A percentile compares a stretch with the other conserved stretches of the same genome.
These are phyloP conservation scores for Tholera decimalis DNA, from an alignment of 2,888 invertebrate species.

Conservation along the genomic window DNA sequence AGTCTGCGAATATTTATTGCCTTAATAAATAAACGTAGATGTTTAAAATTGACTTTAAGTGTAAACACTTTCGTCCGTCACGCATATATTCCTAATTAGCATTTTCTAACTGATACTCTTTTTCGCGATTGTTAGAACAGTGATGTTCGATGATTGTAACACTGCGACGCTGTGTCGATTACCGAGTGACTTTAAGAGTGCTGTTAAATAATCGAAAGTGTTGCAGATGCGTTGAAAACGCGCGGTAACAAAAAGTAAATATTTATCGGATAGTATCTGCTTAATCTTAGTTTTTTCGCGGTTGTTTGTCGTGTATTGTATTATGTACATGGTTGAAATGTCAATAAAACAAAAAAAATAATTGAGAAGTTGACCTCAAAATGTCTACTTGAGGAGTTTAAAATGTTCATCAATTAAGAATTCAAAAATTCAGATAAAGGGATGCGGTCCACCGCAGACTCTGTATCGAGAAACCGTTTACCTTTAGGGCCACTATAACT, in stretches of 20 bases:
- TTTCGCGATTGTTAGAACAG: slow-evolving; percentile 5
- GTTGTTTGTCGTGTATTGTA: slow-evolving; percentile 5
- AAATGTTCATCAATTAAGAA: too few species aligned
- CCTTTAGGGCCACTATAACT: neutral
- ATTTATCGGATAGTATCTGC: slow-evolving; percentile 26
- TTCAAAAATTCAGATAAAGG: slow-evolving; percentile 3
- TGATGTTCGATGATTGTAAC: neutral
- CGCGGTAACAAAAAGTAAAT: slow-evolving; percentile 52
- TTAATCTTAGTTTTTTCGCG: slow-evolving; percentile 18
- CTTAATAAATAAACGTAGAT: slow-evolving; percentile 16
- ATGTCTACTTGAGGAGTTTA: too few species aligned
- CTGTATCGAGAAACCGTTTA: slow-evolving; percentile 34
- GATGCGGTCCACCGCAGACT: slow-evolving; percentile 28
- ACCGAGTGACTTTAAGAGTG: slow-evolving; percentile 1
- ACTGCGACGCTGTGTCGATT: slow-evolving; percentile 34
- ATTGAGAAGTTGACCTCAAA: neutral
- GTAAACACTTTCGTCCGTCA: slow-evolving; percentile 60
- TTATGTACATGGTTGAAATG: neutral
- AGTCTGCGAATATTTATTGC: slow-evolving; percentile 14
- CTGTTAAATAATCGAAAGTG: slow-evolving; percentile 53
- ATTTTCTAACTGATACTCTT: slow-evolving; percentile 34
- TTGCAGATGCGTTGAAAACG: slow-evolving; percentile 42
- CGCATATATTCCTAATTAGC: slow-evolving; percentile 34
- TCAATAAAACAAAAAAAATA: neutral
- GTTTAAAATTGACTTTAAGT: slow-evolving; percentile 48